A percentile compares a stretch with the other conserved stretches of the same genome.
These are phyloP conservation scores for Caenorhabditis uteleia DNA, from an alignment of 2,888 invertebrate genomes.

Conservation along the genomic window DNA sequence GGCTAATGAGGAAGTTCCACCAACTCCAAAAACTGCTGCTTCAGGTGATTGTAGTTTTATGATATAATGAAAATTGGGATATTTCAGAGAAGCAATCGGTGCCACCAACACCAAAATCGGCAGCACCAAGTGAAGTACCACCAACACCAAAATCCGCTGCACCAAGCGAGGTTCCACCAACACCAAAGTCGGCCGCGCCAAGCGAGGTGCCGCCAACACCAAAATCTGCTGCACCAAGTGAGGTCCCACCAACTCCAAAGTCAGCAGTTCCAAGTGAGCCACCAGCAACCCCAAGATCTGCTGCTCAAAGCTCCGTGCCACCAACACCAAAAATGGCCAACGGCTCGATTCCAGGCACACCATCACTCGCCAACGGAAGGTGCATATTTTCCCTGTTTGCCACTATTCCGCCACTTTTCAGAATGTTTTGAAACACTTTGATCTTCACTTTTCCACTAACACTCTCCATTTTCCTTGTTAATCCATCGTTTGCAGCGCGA, in stretches of 20 bases:
- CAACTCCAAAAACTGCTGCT: constrained; percentile 49
- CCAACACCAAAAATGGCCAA: constrained; percentile 31
- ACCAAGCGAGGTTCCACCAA: constrained; percentile 34
- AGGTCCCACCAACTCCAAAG: constrained; percentile 50
- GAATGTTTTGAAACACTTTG: not conserved
- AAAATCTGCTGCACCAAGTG: constrained; percentile 34
- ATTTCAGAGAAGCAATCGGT: constrained; percentile 43
- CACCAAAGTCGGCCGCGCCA: constrained; percentile 34
- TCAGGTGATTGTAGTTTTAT: too few species aligned
- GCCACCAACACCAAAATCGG: constrained; percentile 43
- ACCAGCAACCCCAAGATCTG: constrained; percentile 31
- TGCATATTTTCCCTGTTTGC: not conserved
- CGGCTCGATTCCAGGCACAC: constrained; percentile 13
- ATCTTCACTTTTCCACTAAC: constrained; percentile 22
- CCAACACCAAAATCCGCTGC: constrained; percentile 42
- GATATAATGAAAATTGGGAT: not conserved
- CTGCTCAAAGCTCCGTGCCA: constrained; percentile 21
- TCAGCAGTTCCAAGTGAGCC: constrained; percentile 28
- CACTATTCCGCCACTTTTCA: constrained; percentile 6
- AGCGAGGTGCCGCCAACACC: constrained; percentile 44
- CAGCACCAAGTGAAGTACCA: constrained; percentile 38
- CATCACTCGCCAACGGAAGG: constrained; percentile 41
- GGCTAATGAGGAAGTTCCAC: constrained; percentile 36
- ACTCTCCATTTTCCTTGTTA: constrained; percentile 5
- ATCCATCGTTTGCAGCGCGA: not conserved